Evolutionary conservation across 2,888 invertebrate species (phyloP), one percentile per base, ranked within the genome.

Genomic region (Epiblema foenella): DNA sequence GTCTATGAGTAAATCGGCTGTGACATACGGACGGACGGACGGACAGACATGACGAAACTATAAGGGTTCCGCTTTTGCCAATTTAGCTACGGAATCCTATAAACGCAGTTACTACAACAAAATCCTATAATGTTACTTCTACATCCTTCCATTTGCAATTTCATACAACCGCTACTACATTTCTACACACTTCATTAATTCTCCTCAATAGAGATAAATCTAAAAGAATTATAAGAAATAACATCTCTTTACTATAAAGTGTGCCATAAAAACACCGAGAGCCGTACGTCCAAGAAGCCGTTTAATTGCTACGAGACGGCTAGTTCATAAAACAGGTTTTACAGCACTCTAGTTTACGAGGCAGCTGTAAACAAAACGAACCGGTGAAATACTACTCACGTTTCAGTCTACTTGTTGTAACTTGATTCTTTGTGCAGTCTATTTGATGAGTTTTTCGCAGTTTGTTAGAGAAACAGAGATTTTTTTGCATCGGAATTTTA

Each of bases 241-340:
- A 59, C 18, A 17, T 59, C 57, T 20, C 64, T 20, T 39, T 17
- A 20, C 39, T 24, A 39, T 64, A 54, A 64, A 54, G 39, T 33
- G 52, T 39, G 39, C n/a, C 64, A 54, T 64, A 54, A 64, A n/a
- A 64, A 7, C 20, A 1, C 11, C n/a, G 29, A 49, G 60, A 11
- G 18, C 64, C 39, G 52, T 20, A 39, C 20, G 52, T 54, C 54
- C 20, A 54, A 64, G 64, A 54, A 64, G n/a, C 54, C 20, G 39
- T 24, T 54, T 54, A 54, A 64, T 64, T 52, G 63, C 24, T 8
- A n/a, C 39, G 3, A 42, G 20, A 11, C 52, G n/a, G 64, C 52
- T 52, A 39, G 64, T 64, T 64, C 64, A 64, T 64, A 64, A 54
- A 54, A 54, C 64, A 1, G 64, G 64, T 64, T 64, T 60, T 54